A percentile compares a stretch with the other conserved stretches of the same genome.
These are phyloP conservation scores for Polyodon spathula DNA, from an alignment of 2,113 vertebrate genomes.

Conservation along the genomic window DNA sequence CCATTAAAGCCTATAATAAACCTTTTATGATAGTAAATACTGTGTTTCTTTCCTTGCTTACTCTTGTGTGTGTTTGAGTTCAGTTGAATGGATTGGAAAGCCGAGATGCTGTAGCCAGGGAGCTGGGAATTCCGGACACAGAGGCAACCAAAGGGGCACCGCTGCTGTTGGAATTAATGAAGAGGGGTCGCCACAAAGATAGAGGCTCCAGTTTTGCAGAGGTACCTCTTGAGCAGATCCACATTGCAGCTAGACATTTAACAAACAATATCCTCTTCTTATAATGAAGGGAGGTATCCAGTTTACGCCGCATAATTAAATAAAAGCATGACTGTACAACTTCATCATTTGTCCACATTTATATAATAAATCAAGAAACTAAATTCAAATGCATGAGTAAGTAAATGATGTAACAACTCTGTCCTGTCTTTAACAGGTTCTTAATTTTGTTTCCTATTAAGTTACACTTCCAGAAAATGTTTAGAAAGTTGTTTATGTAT, in stretches of 20 bases:
- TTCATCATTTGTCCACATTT: no score
- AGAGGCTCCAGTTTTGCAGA: constrained; percentile 36
- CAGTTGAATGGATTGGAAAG: constrained; percentile 70
- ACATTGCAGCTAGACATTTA: background rate
- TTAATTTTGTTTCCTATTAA: no score
- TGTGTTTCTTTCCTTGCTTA: background rate
- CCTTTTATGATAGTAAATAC: constrained; percentile 3
- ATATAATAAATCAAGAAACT: no score
- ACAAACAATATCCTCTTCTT: background rate
- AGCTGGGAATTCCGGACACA: constrained; percentile 67
- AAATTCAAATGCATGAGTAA: no score
- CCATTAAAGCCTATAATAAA: constrained; percentile 1
- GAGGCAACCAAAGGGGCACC: constrained; percentile 62
- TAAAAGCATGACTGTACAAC: no score
- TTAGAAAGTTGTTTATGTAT: no score
- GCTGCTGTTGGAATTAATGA: constrained; percentile 73
- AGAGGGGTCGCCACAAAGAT: constrained; percentile 55
- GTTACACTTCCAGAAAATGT: no score
- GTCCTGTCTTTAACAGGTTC: no score
- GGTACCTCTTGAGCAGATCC: constrained; percentile 42
- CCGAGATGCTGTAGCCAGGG: constrained; percentile 67
- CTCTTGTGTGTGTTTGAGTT: background rate
- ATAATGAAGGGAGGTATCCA: no score
- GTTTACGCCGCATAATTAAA: no score
- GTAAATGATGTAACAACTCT: no score